Evolutionary conservation across 2,113 vertebrate genomes (phyloP), one percentile per base, ranked within the genome.

Genomic region (Ochotona princeps): DNA sequence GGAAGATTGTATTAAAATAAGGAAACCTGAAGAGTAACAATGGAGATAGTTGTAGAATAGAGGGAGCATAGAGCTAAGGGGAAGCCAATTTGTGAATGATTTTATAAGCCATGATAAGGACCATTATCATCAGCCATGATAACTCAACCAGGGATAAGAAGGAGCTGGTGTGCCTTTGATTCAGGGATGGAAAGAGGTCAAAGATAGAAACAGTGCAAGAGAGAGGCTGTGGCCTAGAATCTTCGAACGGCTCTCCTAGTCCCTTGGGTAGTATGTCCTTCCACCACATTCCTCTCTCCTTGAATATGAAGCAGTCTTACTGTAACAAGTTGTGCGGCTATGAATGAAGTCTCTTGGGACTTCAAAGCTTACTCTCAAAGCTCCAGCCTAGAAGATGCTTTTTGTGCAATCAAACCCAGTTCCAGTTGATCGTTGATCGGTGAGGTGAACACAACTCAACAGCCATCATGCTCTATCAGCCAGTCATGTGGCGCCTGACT

Each of bases 181-280:
- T n/a, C 63, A 3, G 67, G 7, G 87, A 28, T 60, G 21, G 81
- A 61, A 44, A 12, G 3, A 44, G 25, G 35, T 8, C 4, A 78
- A 90, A 8, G 5, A 85, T 7, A 18, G 44, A 89, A 91, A 35
- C 21, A 51, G 30, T 20, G n/a, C 11, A 60, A 70, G 9, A 5
- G 4, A 51, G 2, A 26, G n/a, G 20, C 11, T 11, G 7, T 8
- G 14, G 9, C 10, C 30, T 51, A 73, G 54, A 73, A 15, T 44
- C 14, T 7, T 2, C 8, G 8, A 57, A 8, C 38, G 30, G 8
- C 47, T 20, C 1, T 17, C 47, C 26, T 2, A 63, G 0, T 51
- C 73, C n/a, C 15, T 63, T 74, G 18, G 6, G 4, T 25, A 10
- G 69, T 20, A 47, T 51, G 0, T 2, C 78, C 20, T 2, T 10